Conservation (phyloP, 1,140 invertebrate genomes). For the Odontomachus brunneus region DNA sequence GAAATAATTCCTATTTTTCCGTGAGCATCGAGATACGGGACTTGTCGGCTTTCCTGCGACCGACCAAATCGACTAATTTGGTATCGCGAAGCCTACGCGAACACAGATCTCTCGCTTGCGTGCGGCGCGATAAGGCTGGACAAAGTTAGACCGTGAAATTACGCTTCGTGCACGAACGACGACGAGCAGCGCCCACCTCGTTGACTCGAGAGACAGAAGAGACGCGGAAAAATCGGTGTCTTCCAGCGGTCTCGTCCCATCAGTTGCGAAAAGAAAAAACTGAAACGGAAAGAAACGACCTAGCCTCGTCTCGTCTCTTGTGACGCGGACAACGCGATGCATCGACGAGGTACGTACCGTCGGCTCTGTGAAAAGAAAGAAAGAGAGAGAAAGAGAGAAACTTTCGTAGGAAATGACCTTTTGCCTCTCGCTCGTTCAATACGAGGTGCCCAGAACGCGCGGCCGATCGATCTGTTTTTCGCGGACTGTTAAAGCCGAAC, state of each 20-base stretch:
- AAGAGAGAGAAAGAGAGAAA: conserved; percentile 40
- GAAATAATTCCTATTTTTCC: not conserved
- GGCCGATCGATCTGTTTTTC: conserved; percentile 73
- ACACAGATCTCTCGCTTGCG: not conserved
- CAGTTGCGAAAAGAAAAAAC: conserved; percentile 7
- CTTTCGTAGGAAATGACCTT: conserved; percentile 70
- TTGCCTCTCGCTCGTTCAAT: conserved; percentile 47
- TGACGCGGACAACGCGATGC: not conserved
- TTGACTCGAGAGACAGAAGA: not conserved
- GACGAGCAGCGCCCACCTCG: not conserved
- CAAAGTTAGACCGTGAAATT: conserved; percentile 5
- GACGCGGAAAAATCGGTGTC: not conserved
- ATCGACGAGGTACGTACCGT: conserved; percentile 27
- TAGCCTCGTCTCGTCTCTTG: not conserved
- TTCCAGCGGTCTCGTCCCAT: conserved; percentile 10
- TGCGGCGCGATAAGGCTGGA: not conserved
- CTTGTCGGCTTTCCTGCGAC: not conserved
- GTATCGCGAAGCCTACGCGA: not conserved
- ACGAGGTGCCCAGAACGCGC: conserved; percentile 48
- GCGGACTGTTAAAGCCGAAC: conserved; percentile 70
- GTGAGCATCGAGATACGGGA: not conserved
- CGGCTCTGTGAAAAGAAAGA: conserved; percentile 3
- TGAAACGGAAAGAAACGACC: too few species aligned
- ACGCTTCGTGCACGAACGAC: not conserved
- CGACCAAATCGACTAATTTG: not conserved